Base-by-base conservation (phyloP, 2,113 vertebrate species). In the Trachemys scripta region DNA sequence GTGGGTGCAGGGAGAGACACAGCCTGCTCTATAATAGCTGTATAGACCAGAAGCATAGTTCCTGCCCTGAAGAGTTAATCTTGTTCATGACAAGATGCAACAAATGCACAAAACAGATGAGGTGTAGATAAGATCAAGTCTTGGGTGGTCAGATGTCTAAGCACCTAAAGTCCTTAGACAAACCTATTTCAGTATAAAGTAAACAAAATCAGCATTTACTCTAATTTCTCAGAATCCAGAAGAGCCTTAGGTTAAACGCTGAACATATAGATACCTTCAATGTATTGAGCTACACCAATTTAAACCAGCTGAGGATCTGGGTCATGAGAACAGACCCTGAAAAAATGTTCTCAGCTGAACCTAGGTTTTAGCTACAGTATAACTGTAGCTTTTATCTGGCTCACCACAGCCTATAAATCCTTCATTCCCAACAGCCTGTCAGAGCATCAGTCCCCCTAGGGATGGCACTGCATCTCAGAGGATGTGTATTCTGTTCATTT, bases 331-430 rank as follows among this genome's bases (percentile, higher is more conserved):
- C 6, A 25, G 17, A 80, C 53, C 35, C 45, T 72, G 53, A 88
- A 59, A 84, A 86, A 95, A 91, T 92, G 31, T 25, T 45, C 89
- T 25, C 16, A 90, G 80, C 13, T 69, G 14, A 75, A 45, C 83
- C 13, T 45, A 22, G 85, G 69, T 86, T 92, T 87, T 92, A 96
- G 93, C 20, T 89, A 17, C 20, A 76, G 83, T 85, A 31, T 87
- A 90, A 75, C 90, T 85, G 87, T 6, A 27, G 3, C 2, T 94
- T 96, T 92, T 90, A 85, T 57, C 90, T 94, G 85, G 22, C 22
- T 47, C 92, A 72, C 31, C 19, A 65, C 19, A 78, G 81, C 57
- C 53, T 45, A 80, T 53, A 80, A 22, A 89, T 24, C 35, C 92
- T 92, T 82, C 88, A 42, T 88, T 96, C 6, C 0, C 38, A 94